Evolutionary conservation across 2,888 invertebrate species (phyloP).

Genomic region (Cancer borealis): DNA sequence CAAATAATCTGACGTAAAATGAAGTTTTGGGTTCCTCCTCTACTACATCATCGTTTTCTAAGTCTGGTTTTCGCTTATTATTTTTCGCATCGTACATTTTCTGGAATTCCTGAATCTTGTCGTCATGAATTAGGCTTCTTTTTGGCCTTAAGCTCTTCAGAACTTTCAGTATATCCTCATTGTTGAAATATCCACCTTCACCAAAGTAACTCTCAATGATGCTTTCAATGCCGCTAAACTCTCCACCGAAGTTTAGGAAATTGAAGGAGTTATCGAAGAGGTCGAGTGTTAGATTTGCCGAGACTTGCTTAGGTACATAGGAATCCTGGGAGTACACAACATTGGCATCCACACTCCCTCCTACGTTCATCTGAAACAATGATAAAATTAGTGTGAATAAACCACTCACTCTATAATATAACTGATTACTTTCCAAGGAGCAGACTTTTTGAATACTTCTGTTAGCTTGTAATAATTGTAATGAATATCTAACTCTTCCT

Average conservation of each 20-base stretch:
- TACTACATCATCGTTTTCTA: not conserved
- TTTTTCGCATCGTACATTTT: conserved; percentile 50
- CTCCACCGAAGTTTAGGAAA: conserved; percentile 62
- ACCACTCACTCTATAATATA: not conserved
- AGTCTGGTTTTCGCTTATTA: not conserved
- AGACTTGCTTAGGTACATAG: conserved; percentile 51
- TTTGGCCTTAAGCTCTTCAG: conserved; percentile 56
- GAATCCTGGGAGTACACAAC: conserved; percentile 60
- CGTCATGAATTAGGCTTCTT: conserved; percentile 51
- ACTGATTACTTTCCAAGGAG: too few relatives aligned
- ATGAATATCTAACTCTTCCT: too few relatives aligned
- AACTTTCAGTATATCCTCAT: conserved; percentile 55
- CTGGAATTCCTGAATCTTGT: conserved; percentile 66
- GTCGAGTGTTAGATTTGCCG: conserved; percentile 60
- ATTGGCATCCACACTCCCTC: conserved; percentile 50
- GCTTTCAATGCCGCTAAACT: conserved; percentile 58
- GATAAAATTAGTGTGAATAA: not conserved
- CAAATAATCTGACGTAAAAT: conserved; percentile 61
- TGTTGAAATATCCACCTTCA: conserved; percentile 59
- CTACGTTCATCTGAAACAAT: conserved; percentile 61
- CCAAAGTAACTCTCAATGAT: conserved; percentile 55
- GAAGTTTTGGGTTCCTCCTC: conserved; percentile 50
- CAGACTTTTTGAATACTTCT: too few relatives aligned
- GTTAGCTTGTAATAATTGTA: too few relatives aligned
- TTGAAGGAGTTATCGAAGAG: conserved; percentile 57